phyloP scores from a whole-genome alignment of 2,113 vertebrate species.

The Chionomys nivalis region DNA sequence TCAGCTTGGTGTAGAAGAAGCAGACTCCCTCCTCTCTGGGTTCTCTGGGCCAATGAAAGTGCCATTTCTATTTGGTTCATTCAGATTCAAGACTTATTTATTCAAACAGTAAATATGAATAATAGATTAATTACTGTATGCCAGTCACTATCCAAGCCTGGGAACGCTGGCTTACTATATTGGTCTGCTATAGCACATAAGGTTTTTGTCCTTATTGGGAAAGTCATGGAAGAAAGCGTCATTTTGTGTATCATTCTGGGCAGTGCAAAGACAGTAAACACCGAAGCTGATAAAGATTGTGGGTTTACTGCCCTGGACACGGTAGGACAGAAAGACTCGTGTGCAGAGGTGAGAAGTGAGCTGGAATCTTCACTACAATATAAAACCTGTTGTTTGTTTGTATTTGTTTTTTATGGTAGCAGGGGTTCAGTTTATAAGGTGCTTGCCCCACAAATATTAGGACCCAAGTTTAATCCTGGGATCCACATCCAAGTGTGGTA shows the following conservation, averaged over 20 bases:
- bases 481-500: not conserved
- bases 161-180: not conserved
- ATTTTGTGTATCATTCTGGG: not conserved
- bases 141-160: not conserved
- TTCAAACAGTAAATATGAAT: not conserved
- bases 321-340: rapidly evolving
- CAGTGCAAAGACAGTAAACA: not conserved
- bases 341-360: too few relatives aligned
- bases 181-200: not conserved
- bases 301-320: not conserved
- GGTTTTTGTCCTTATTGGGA: not conserved
- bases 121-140: not conserved
- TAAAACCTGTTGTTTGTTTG: not conserved
- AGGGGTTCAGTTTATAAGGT: not conserved
- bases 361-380: not conserved
- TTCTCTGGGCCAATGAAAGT: not conserved
- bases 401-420: not conserved
- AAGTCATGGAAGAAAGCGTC: not conserved
- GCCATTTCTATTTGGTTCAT: not conserved
- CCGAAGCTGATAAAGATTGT: not conserved
- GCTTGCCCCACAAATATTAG: not conserved
- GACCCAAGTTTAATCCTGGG: not conserved
- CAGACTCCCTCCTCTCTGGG: not conserved
- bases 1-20: too few relatives aligned
- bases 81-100: not conserved